These are phyloP conservation scores for Hyla sarda DNA, from an alignment of 2,113 vertebrate genomes.

Conservation along the genomic window DNA sequence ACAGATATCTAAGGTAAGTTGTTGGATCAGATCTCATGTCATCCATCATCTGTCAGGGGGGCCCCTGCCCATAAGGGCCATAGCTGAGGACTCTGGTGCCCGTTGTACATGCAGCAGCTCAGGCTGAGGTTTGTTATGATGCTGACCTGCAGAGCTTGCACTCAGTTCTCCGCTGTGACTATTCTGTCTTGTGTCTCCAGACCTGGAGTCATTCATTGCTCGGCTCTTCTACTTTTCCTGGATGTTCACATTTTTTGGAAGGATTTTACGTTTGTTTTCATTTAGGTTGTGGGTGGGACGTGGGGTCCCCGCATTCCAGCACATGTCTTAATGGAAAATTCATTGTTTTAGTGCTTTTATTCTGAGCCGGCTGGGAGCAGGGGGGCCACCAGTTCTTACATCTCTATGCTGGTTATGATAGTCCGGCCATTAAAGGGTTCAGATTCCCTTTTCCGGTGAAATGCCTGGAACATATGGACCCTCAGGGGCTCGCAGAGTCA, in stretches of 20 bases:
- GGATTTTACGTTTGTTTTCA: slow-evolving; percentile 18
- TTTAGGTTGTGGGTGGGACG: neutral
- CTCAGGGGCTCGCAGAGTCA: neutral
- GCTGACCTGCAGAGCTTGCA: slow-evolving; percentile 5
- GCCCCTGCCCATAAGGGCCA: neutral
- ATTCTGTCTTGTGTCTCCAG: neutral
- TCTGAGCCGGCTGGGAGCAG: neutral
- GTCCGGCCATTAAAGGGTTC: neutral
- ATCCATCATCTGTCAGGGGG: neutral
- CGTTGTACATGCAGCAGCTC: too few relatives aligned
- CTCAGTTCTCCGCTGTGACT: neutral
- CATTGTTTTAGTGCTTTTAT: neutral
- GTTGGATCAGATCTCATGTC: neutral
- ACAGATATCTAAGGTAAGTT: slow-evolving; percentile 85
- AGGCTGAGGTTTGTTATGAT: neutral
- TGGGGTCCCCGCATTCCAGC: neutral
- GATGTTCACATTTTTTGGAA: neutral
- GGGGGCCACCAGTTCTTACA: neutral
- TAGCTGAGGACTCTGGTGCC: neutral
- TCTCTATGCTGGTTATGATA: neutral
- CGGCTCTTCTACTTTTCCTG: neutral
- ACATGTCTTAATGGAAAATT: slow-evolving; percentile 6
- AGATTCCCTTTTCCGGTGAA: neutral
- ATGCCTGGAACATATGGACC: neutral
- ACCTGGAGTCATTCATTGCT: neutral